Conservation (phyloP, 1,140 invertebrate species). For the Planococcus citri region DNA sequence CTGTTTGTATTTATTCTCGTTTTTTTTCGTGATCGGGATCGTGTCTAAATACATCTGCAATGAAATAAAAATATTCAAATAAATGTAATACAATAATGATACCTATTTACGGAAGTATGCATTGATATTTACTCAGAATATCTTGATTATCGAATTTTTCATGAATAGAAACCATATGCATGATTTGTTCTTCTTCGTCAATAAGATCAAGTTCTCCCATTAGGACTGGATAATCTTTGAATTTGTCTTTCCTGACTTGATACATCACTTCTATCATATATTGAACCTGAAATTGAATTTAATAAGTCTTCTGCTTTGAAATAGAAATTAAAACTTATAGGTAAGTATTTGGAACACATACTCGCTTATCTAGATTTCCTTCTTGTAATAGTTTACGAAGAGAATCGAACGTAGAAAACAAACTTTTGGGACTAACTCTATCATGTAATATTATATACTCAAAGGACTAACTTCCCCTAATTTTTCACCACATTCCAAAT, state of each 20-base stretch:
- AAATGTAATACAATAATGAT: too few relatives aligned
- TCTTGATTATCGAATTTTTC: conserved; percentile 74
- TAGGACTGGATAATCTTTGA: conserved; percentile 84
- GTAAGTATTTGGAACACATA: too few relatives aligned
- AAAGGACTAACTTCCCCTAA: too few relatives aligned
- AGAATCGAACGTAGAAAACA: conserved; percentile 91
- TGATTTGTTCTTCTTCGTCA: conserved; percentile 94
- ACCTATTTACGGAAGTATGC: too few relatives aligned
- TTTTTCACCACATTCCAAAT: too few relatives aligned
- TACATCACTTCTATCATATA: conserved; percentile 99
- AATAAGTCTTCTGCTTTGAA: too few relatives aligned
- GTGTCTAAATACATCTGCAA: conserved; percentile 89
- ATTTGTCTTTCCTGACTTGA: conserved; percentile 89
- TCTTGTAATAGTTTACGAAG: conserved; percentile 88
- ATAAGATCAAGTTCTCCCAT: conserved; percentile 85
- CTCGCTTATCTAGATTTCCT: conserved; percentile 72
- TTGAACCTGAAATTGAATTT: too few relatives aligned
- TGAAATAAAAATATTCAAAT: conserved; percentile 15
- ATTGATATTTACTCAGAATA: conserved; percentile 66
- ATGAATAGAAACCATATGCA: conserved; percentile 80
- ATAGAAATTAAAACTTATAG: too few relatives aligned
- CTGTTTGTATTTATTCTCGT: conserved; percentile 93
- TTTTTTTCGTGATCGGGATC: conserved; percentile 82
- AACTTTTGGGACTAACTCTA: conserved; percentile 79
- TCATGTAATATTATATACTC: too few relatives aligned